A percentile compares a stretch with the other conserved stretches of the same genome.
These are phyloP conservation scores for Rhadinocentrus ornatus DNA, from an alignment of 2,797 vertebrate genomes.

Conservation along the genomic window DNA sequence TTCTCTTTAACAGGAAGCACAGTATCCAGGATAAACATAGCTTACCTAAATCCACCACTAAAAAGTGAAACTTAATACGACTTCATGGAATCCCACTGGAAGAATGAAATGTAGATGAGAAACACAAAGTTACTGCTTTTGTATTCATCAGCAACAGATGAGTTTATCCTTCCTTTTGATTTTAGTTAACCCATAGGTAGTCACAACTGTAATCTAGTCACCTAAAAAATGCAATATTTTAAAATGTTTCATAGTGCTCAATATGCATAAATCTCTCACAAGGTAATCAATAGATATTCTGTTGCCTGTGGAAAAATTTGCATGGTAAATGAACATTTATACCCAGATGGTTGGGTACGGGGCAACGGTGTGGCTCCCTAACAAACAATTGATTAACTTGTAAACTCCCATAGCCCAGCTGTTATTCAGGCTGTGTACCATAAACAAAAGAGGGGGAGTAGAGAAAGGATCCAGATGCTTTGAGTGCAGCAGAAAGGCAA, in stretches of 20 bases:
- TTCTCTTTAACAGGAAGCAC: slow-evolving; percentile 65
- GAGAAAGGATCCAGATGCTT: slow-evolving; percentile 87
- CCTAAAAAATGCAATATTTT: slow-evolving; percentile 32
- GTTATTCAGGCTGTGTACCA: slow-evolving; percentile 87
- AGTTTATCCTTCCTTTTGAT: slow-evolving; percentile 6
- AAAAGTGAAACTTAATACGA: slow-evolving; percentile 57
- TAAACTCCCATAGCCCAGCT: slow-evolving; percentile 87
- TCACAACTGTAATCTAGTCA: slow-evolving; percentile 23
- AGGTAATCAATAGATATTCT: slow-evolving; percentile 73
- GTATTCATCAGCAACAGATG: slow-evolving; percentile 14
- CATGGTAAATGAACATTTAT: slow-evolving; percentile 84
- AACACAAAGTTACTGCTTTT: slow-evolving; percentile 25
- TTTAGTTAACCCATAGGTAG: neutral
- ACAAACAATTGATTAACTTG: slow-evolving; percentile 89
- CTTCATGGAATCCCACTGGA: slow-evolving; percentile 28
- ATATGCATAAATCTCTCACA: slow-evolving; percentile 56
- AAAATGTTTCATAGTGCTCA: slow-evolving; percentile 52
- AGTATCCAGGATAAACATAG: slow-evolving; percentile 63
- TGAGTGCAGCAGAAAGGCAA: slow-evolving; percentile 81
- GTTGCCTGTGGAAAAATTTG: slow-evolving; percentile 79
- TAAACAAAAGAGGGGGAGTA: slow-evolving; percentile 80
- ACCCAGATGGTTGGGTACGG: slow-evolving; percentile 82
- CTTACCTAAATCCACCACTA: slow-evolving; percentile 47
- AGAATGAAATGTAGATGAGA: slow-evolving; percentile 18
- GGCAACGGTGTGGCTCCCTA: slow-evolving; percentile 74